Evolutionary conservation across 2,113 vertebrate genomes (phyloP), one percentile per base, ranked within the genome.

Genomic region (Trochalopteron elliotii): DNA sequence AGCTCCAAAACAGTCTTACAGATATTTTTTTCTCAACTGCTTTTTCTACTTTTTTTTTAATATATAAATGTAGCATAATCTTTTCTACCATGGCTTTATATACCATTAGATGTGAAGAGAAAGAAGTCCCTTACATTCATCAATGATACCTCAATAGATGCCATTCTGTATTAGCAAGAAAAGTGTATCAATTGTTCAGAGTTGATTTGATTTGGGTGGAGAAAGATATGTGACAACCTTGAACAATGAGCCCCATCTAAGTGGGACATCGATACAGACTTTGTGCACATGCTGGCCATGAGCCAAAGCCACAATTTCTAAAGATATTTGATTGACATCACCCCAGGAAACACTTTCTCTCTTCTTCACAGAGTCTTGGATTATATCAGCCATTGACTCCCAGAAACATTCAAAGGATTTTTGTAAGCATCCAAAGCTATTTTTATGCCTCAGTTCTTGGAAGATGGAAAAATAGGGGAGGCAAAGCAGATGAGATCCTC

Each of bases 231-330:
- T 69, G 40, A 27, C 50, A 80, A 7, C 17, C 28, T 83, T 33
- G 33, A 37, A 65, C n/a, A 71, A 72, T 44, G 35, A 31, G 2
- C 9, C 12, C 37, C 19, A 28, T 53, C n/a, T 76, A 82, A 90
- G 11, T 68, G 37, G 49, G 74, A 19, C 44, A 56, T 49, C 0
- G 0, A 59, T 14, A 23, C 3, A 45, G 50, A 27, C 31, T 52
- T 84, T 65, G 50, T 65, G 57, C 35, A 70, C 20, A 67, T 17
- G 7, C 39, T 71, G n/a, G 4, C 11, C 5, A 7, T 68, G 52
- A 90, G 47, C 27, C 40, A 84, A 79, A 78, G 22, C 5, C 35
- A 2, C 23, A 72, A 1, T 72, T 95, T 82, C n/a, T 64, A 33
- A 93, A 61, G 55, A 21, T 12, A 35, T 80, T 71, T 65, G 70